Evolutionary conservation across 2,888 invertebrate species (phyloP).

Genomic region (Sinhomidia bicolor): DNA sequence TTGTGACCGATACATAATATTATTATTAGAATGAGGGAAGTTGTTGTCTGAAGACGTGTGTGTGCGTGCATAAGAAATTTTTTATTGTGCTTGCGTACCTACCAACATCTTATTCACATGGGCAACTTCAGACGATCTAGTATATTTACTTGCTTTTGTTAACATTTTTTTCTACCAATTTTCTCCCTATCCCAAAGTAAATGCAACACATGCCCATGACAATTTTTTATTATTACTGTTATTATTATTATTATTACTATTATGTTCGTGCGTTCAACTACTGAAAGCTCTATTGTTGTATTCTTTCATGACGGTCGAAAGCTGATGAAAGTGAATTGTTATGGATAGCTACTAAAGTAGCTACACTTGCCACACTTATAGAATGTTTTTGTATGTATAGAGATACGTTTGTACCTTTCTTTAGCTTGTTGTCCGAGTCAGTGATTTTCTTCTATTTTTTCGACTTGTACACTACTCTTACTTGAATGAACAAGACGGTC

Average conservation of each 20-base stretch:
- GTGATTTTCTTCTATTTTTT: conserved; percentile 14
- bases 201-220: conserved; percentile 38
- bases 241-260: conserved; percentile 37
- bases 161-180: background rate
- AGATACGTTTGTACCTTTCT: too few species aligned
- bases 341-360: background rate
- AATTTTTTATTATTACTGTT: too few species aligned
- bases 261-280: conserved; percentile 31
- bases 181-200: background rate
- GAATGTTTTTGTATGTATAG: too few species aligned
- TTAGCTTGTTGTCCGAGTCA: conserved; percentile 6
- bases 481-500: background rate
- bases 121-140: background rate
- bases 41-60: background rate
- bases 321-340: background rate
- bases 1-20: background rate
- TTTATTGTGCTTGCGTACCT: background rate
- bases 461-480: background rate
- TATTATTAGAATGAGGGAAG: too few species aligned
- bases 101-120: background rate
- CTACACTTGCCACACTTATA: background rate
- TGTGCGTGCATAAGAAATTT: conserved; percentile 25
- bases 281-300: background rate
- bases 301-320: background rate
- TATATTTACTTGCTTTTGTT: background rate